These are phyloP conservation scores for Limanda limanda DNA, from an alignment of 2,113 vertebrate genomes.

Conservation along the genomic window DNA sequence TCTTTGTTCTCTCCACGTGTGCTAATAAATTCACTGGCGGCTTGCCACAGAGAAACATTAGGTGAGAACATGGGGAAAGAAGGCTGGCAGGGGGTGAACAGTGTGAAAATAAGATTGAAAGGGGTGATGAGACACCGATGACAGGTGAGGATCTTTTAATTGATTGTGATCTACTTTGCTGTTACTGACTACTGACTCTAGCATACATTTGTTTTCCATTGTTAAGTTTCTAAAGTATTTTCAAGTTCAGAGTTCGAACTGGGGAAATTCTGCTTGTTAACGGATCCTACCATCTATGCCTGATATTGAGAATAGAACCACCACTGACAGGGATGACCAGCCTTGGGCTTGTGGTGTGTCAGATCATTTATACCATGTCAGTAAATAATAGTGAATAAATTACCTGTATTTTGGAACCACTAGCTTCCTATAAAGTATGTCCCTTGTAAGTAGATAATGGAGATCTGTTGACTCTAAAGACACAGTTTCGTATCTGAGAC, in stretches of 20 bases:
- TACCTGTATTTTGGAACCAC: neutral
- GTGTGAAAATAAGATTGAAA: conserved; percentile 47
- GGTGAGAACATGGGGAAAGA: conserved; percentile 47
- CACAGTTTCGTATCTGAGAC: too few relatives aligned
- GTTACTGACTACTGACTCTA: conserved; percentile 15
- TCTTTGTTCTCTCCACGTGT: conserved; percentile 8
- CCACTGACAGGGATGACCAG: neutral
- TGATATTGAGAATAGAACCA: neutral
- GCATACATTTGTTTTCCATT: neutral
- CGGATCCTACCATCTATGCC: too few relatives aligned
- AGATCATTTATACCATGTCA: neutral
- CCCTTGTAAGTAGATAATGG: neutral
- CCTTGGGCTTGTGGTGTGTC: neutral
- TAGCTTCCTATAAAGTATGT: too few relatives aligned
- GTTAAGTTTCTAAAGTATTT: too few relatives aligned
- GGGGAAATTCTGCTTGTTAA: too few relatives aligned
- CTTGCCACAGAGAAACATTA: conserved; percentile 26
- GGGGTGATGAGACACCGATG: conserved; percentile 17
- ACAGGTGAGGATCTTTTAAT: conserved; percentile 31
- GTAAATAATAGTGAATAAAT: neutral
- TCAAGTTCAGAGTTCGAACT: neutral
- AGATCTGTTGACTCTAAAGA: neutral
- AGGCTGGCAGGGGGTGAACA: conserved; percentile 50
- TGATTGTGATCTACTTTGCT: conserved; percentile 23
- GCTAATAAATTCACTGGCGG: conserved; percentile 41